A percentile compares a stretch with the other conserved stretches of the same genome.
Conservation (phyloP, 2,113 vertebrate species). For the Uropsilus gracilis region DNA sequence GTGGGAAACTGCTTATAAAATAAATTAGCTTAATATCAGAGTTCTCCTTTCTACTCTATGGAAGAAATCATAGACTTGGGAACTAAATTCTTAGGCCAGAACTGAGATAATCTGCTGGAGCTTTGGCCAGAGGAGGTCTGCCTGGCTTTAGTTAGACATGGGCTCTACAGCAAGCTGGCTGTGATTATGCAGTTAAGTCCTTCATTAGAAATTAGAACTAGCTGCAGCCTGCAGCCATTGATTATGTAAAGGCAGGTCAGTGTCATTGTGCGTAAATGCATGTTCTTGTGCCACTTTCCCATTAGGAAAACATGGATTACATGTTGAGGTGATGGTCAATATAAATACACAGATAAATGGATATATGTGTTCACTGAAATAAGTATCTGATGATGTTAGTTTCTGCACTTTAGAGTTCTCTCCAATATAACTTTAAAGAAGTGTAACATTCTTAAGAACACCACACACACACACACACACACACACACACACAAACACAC, state of each 20-base stretch:
- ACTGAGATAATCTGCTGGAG: neutral
- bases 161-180: neutral
- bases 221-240: neutral
- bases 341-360: neutral
- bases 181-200: neutral
- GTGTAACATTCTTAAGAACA: neutral
- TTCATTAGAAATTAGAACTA: constrained; percentile 36
- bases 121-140: neutral
- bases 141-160: neutral
- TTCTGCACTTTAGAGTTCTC: neutral
- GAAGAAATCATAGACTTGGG: neutral
- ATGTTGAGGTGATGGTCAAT: neutral
- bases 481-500: neutral
- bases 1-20: neutral
- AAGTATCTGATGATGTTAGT: neutral
- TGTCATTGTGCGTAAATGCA: neutral
- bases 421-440: neutral
- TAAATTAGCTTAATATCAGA: neutral
- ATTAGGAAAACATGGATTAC: neutral
- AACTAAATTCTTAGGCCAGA: neutral
- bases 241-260: neutral
- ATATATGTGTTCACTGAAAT: constrained; percentile 1
- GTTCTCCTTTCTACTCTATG: neutral
- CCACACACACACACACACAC: no score
- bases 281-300: neutral